phyloP scores from a whole-genome alignment of 2,797 vertebrate species.

The Carapus acus region DNA sequence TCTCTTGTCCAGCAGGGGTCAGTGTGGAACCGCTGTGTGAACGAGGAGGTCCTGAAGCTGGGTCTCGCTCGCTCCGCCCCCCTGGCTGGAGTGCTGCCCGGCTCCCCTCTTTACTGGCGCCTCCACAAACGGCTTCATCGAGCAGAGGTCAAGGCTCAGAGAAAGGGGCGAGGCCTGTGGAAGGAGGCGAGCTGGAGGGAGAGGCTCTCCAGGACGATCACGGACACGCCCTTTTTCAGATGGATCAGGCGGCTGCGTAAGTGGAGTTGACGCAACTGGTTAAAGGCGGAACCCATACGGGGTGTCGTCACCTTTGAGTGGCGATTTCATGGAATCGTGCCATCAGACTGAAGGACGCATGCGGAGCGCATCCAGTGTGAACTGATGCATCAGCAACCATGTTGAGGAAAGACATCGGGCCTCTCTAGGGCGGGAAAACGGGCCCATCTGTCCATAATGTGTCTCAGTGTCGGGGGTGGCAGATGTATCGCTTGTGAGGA shows the following conservation, averaged over 20 bases:
- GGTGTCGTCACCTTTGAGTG: conserved; percentile 4
- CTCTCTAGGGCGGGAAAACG: too few relatives aligned
- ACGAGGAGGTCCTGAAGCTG: conserved; percentile 80
- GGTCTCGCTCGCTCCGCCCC: conserved; percentile 81
- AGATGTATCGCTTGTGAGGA: not conserved
- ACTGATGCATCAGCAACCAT: not conserved
- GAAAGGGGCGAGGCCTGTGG: conserved; percentile 84
- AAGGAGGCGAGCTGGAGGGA: conserved; percentile 74
- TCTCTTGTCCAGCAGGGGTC: conserved; percentile 68
- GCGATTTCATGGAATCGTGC: conserved; percentile 11
- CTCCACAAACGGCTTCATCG: conserved; percentile 82
- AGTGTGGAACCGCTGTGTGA: conserved; percentile 75
- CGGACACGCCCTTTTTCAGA: conserved; percentile 48
- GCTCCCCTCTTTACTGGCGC: conserved; percentile 78
- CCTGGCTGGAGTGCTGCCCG: conserved; percentile 70
- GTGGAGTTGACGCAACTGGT: conserved; percentile 39
- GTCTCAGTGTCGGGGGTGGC: not conserved
- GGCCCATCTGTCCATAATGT: not conserved
- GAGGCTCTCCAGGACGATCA: conserved; percentile 50
- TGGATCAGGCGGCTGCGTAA: conserved; percentile 60
- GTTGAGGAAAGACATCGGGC: not conserved
- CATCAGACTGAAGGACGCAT: not conserved
- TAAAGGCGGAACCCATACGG: not conserved
- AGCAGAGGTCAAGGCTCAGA: conserved; percentile 84
- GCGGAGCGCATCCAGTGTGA: not conserved